Percentiles rank a stretch among this genome's conserved stretches.
phyloP scores from a whole-genome alignment of 2,113 vertebrate genomes.

The Larimichthys crocea region DNA sequence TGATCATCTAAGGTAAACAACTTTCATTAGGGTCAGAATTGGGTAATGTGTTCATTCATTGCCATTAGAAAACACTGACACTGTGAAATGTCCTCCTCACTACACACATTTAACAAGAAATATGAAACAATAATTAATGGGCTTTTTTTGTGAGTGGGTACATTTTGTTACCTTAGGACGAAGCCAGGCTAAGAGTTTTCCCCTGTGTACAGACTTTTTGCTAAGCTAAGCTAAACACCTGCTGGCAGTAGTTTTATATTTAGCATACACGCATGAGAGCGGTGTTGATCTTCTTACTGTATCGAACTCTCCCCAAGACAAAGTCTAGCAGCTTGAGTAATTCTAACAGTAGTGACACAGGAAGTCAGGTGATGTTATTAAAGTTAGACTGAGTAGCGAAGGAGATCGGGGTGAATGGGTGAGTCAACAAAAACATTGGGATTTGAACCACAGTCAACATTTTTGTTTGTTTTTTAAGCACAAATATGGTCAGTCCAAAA shows the following conservation, averaged over 20 bases:
- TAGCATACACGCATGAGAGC: background rate
- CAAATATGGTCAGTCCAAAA: background rate
- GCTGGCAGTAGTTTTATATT: background rate
- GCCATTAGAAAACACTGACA: background rate
- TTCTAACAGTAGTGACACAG: background rate
- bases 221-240: background rate
- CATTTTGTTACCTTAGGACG: background rate
- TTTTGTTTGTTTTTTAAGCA: no score
- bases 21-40: constrained; percentile 2
- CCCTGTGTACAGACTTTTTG: background rate
- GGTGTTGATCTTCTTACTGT: background rate
- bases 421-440: background rate
- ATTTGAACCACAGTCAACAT: background rate
- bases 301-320: background rate
- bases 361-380: background rate
- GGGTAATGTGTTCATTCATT: background rate
- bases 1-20: background rate
- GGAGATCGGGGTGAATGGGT: background rate
- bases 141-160: background rate
- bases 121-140: background rate
- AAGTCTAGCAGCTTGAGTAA: background rate
- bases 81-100: background rate
- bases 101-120: no score
- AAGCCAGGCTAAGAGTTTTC: background rate
- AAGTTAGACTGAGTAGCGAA: background rate